phyloP scores from a whole-genome alignment of 1,140 invertebrate genomes.

The Acromyrmex charruanus region DNA sequence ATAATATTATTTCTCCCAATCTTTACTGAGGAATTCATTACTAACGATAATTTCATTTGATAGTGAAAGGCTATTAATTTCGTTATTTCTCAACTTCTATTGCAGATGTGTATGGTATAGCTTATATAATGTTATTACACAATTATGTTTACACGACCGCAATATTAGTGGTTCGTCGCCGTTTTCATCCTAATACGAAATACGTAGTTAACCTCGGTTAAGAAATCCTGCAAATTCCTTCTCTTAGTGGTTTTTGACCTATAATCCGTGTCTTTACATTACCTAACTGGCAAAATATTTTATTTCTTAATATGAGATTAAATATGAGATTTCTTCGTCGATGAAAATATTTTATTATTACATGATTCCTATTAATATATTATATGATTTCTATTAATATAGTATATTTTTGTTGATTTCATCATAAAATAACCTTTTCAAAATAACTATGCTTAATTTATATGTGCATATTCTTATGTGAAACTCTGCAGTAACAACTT shows the following conservation, averaged over 20 bases:
- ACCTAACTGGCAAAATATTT: background rate
- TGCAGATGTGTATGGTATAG: background rate
- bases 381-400: background rate
- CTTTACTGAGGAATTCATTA: background rate
- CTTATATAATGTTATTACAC: constrained; percentile 43
- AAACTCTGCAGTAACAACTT: too few species aligned
- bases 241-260: background rate
- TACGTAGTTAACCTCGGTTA: constrained; percentile 1
- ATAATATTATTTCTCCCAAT: constrained; percentile 1
- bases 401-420: background rate
- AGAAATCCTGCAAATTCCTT: constrained; percentile 30
- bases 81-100: constrained; percentile 15
- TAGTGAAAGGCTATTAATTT: constrained; percentile 41
- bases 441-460: background rate
- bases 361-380: background rate
- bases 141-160: constrained; percentile 49
- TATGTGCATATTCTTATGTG: background rate
- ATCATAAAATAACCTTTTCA: background rate
- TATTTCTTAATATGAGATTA: background rate
- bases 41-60: background rate
- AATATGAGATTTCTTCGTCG: background rate
- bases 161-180: constrained; percentile 1
- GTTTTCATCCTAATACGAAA: background rate
- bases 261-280: background rate
- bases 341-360: background rate